A percentile compares a stretch with the other conserved stretches of the same genome.
Conservation (phyloP, 1,140 invertebrate species). For the Diachasmimorpha longicaudata region DNA sequence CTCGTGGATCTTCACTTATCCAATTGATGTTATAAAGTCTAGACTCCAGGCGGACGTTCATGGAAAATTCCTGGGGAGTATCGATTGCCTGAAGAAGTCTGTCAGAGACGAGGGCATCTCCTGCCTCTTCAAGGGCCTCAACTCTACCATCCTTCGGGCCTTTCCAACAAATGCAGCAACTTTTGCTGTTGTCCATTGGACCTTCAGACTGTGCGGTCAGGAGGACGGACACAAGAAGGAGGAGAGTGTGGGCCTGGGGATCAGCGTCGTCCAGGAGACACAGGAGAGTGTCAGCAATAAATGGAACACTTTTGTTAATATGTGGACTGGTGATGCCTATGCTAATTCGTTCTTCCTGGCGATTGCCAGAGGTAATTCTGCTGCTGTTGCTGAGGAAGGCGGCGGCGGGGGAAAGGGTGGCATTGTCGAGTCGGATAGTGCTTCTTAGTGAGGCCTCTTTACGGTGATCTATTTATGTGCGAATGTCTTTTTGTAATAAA, state of each 20-base stretch:
- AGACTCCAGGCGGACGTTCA: constrained; percentile 78
- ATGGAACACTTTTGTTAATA: constrained; percentile 17
- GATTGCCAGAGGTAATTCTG: not conserved
- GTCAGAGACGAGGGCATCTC: constrained; percentile 71
- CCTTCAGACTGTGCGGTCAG: constrained; percentile 58
- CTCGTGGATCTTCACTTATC: constrained; percentile 88
- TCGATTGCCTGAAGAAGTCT: constrained; percentile 77
- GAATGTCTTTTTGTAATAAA: not conserved
- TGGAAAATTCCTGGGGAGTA: constrained; percentile 69
- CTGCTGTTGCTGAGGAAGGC: not conserved
- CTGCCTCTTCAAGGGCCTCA: constrained; percentile 75
- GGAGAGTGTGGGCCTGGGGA: not conserved
- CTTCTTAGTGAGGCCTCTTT: not conserved
- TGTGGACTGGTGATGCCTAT: not conserved
- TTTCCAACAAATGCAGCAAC: constrained; percentile 93
- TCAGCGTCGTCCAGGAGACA: not conserved
- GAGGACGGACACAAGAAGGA: not conserved
- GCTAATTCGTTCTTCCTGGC: not conserved
- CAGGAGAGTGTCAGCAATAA: constrained; percentile 10
- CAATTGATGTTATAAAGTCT: constrained; percentile 89
- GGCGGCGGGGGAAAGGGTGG: not conserved
- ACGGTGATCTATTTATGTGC: not conserved
- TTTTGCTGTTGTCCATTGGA: constrained; percentile 85
- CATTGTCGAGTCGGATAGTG: not conserved
- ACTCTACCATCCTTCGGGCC: constrained; percentile 80